Conservation (phyloP, 2,797 vertebrate genomes). For the Calcarius lapponicus region DNA sequence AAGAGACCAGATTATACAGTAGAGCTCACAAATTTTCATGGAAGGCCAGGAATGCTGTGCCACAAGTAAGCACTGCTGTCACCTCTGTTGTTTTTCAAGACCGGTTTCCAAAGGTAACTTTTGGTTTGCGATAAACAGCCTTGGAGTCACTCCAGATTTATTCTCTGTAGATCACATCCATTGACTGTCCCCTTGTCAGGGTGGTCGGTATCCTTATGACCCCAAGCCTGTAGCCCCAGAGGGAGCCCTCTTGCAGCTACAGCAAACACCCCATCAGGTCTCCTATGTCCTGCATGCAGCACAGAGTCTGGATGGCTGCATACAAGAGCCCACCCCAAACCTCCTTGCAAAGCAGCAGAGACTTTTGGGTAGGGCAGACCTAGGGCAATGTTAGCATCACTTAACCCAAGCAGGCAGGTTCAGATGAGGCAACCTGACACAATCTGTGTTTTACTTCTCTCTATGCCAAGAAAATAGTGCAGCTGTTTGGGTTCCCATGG, state of each 20-base stretch:
- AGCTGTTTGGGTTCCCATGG: neutral
- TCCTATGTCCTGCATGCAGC: neutral
- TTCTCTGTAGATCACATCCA: neutral
- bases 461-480: neutral
- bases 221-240: neutral
- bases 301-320: neutral
- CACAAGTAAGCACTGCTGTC: neutral
- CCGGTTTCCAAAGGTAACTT: neutral
- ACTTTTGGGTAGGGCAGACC: neutral
- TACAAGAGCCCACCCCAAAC: neutral
- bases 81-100: neutral
- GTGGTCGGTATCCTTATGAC: neutral
- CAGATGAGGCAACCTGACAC: neutral
- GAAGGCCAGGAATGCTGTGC: neutral
- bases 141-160: neutral
- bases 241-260: neutral
- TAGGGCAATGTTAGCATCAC: neutral
- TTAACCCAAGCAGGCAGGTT: neutral
- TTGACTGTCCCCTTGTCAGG: neutral
- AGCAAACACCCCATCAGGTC: neutral
- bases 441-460: neutral
- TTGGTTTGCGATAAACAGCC: neutral
- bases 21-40: neutral
- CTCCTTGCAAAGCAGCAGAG: neutral
- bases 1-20: neutral